A percentile compares a stretch with the other conserved stretches of the same genome.
Conservation (phyloP, 2,113 vertebrate genomes). For the Sialia sialis region DNA sequence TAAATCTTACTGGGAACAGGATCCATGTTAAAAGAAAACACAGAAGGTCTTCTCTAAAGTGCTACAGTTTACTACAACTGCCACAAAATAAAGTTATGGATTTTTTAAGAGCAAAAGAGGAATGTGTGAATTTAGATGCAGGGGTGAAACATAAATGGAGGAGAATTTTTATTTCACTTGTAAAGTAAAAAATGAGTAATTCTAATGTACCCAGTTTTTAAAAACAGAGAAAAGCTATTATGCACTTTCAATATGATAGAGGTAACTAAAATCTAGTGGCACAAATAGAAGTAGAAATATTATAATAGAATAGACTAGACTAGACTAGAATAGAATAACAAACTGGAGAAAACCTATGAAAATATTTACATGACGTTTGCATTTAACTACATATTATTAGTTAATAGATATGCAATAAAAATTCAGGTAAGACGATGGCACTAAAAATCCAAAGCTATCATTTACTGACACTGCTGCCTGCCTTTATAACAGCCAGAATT, state of each 20-base stretch:
- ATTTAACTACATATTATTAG: neutral
- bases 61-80: slow-evolving; percentile 42
- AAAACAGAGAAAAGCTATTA: neutral
- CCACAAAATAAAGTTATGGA: slow-evolving; percentile 4
- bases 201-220: neutral
- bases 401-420: neutral
- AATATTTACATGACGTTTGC: neutral
- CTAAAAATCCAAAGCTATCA: neutral
- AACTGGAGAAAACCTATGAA: neutral
- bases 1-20: slow-evolving; percentile 32
- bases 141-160: neutral
- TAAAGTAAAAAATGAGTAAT: neutral
- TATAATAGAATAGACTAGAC: too few relatives aligned
- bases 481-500: slow-evolving; percentile 11
- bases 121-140: slow-evolving; percentile 40
- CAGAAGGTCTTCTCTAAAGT: slow-evolving; percentile 40
- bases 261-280: neutral
- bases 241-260: neutral
- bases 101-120: neutral
- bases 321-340: too few relatives aligned
- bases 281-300: neutral
- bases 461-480: neutral
- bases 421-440: neutral
- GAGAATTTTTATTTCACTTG: neutral
- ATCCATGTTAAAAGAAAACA: slow-evolving; percentile 28